Conservation (phyloP, 2,113 vertebrate genomes). For the Cyanoderma ruficeps region DNA sequence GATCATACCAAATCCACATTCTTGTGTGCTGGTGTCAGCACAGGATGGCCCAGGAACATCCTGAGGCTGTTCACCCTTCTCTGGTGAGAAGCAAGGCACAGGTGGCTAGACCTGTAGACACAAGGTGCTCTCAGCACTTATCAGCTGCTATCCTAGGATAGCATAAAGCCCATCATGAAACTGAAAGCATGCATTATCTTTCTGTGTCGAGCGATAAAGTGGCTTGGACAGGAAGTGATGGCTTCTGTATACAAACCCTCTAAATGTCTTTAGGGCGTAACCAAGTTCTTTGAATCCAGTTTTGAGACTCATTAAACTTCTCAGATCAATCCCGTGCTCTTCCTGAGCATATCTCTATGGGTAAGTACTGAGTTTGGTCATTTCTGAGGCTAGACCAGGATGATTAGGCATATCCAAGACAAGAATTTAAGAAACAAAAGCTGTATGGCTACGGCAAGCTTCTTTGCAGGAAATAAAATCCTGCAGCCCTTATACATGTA, state of each 20-base stretch:
- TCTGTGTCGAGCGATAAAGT: not conserved
- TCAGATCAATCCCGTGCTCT: not conserved
- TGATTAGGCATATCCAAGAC: not conserved
- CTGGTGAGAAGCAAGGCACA: not conserved
- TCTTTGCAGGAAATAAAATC: not conserved
- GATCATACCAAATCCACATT: not conserved
- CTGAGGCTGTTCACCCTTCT: not conserved
- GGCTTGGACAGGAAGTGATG: not conserved
- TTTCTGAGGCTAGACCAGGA: not conserved
- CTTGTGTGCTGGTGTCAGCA: not conserved
- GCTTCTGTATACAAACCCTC: not conserved
- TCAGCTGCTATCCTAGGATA: not conserved
- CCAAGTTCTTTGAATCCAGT: not conserved
- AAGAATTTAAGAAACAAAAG: not conserved
- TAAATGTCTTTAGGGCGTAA: not conserved
- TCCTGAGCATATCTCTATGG: not conserved
- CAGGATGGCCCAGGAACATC: not conserved
- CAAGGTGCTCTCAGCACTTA: not conserved
- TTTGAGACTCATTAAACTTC: not conserved
- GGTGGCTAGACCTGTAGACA: not conserved
- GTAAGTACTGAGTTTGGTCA: not conserved
- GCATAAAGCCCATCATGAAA: not conserved
- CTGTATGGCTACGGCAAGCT: not conserved
- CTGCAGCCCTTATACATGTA: rapidly evolving
- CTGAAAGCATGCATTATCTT: not conserved